Base-by-base conservation (phyloP, 2,797 vertebrate genomes). In the Poecilia wingei region DNA sequence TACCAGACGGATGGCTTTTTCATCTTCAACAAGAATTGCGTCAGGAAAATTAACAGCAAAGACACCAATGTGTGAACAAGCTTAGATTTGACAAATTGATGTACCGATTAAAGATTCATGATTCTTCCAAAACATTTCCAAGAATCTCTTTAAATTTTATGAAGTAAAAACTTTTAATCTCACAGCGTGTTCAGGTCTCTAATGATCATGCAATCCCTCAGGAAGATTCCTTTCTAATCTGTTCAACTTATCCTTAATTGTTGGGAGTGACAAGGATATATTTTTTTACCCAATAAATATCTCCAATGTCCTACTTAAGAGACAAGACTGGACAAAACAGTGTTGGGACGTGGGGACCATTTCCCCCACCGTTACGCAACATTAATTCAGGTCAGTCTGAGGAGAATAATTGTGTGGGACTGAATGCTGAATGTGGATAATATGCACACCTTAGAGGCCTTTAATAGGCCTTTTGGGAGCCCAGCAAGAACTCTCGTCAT, bases 341-440 rank as follows among this genome's bases (percentile, higher is more conserved):
- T 84, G 78, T 74, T 89, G 92, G 91, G 90, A 94, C 77, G 47
- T 36, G 0, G 88, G 91, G 90, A 92, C 88, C 80, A 71, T 79
- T 89, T 82, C 81, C 83, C 77, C 84, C 25, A 70, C 41, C 1
- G 25, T 68, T 84, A 81, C 87, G 82, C 78, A 83, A 95, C 89
- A 92, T 92, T 95, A 93, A 95, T 95, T 95, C 92, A 93, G 94
- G 94, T 95, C 93, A 94, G 92, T 92, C 88, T 84, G 87, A 85
- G 86, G 92, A 95, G 93, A 95, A 91, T 94, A 94, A 95, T 94
- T 91, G 90, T 83, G 80, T 88, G 81, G 81, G 86, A 87, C 61
- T 93, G 93, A 94, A 93, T 94, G 94, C 92, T 94, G 93, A 93
- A 95, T 92, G 88, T 87, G 92, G 94, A 93, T 94, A 95, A 94